Conservation (phyloP, 1,140 invertebrate genomes). For the Ctenoplectra terminalis region DNA sequence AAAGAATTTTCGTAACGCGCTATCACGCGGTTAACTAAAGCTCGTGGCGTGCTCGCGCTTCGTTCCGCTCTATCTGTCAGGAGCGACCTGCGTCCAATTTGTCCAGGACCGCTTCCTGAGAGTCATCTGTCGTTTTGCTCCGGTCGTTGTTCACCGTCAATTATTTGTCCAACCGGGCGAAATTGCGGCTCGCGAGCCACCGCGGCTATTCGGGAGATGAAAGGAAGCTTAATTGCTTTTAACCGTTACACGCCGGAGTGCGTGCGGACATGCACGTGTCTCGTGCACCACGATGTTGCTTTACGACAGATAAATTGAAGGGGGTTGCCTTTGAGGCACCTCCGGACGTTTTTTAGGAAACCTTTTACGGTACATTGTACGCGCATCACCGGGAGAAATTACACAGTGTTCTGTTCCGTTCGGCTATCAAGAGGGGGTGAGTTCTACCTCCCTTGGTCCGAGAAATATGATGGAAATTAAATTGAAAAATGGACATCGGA, state of each 20-base stretch:
- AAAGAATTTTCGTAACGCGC: background rate
- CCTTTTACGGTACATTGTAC: conserved; percentile 26
- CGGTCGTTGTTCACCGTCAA: conserved; percentile 72
- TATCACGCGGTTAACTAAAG: background rate
- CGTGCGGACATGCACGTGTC: conserved; percentile 48
- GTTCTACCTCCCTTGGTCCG: background rate
- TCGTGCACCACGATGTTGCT: conserved; percentile 50
- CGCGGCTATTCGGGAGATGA: conserved; percentile 40
- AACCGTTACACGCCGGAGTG: conserved; percentile 52
- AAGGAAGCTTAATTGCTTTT: conserved; percentile 73
- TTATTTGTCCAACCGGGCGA: conserved; percentile 72
- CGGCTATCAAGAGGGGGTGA: background rate
- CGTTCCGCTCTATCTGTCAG: conserved; percentile 58
- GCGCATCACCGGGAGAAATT: conserved; percentile 10
- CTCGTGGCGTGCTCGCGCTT: conserved; percentile 45
- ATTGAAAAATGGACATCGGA: background rate
- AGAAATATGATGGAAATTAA: background rate
- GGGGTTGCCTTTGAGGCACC: conserved; percentile 24
- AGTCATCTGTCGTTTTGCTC: conserved; percentile 59
- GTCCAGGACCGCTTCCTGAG: conserved; percentile 46
- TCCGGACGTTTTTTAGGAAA: conserved; percentile 29
- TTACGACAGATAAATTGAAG: conserved; percentile 52
- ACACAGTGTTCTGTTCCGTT: background rate
- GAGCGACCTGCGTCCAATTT: conserved; percentile 65
- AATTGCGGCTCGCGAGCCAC: conserved; percentile 62